A percentile compares a stretch with the other conserved stretches of the same genome.
These are phyloP conservation scores for Entomobrya multifasciata DNA, from an alignment of 2,888 invertebrate genomes.

Conservation along the genomic window DNA sequence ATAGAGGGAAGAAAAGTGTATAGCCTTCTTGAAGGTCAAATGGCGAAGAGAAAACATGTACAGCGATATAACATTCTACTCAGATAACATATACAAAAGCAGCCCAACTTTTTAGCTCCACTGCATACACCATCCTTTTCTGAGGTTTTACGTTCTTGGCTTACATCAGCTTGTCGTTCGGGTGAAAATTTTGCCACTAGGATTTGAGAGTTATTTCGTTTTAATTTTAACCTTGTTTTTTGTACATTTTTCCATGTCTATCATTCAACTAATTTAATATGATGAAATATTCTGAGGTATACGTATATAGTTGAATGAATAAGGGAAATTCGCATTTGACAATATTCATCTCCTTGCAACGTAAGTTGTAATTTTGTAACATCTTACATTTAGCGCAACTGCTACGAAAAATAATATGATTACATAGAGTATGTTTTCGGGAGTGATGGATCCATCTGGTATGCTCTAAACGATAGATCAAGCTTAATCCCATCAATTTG, in stretches of 20 bases:
- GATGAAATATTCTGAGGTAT: too few relatives aligned
- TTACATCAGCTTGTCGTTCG: neutral
- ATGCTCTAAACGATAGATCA: conserved; percentile 29
- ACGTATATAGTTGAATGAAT: too few relatives aligned
- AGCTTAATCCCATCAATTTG: conserved; percentile 48
- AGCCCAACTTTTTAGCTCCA: too few relatives aligned
- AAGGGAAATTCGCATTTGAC: neutral
- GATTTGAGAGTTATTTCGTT: neutral
- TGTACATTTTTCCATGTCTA: neutral
- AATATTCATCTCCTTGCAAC: too few relatives aligned
- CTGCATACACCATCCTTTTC: too few relatives aligned
- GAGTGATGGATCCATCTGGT: conserved; percentile 44
- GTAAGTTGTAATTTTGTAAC: too few relatives aligned
- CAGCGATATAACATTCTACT: too few relatives aligned
- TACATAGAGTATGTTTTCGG: neutral
- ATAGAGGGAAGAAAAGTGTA: conserved; percentile 1
- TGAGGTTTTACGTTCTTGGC: too few relatives aligned
- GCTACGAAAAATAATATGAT: neutral
- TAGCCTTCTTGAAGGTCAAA: conserved; percentile 42
- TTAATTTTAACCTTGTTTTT: conserved; percentile 15
- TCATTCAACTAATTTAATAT: too few relatives aligned
- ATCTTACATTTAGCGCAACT: too few relatives aligned
- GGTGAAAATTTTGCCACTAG: conserved; percentile 1
- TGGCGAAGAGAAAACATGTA: neutral
- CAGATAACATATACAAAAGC: too few relatives aligned